Base-by-base conservation (phyloP, 2,113 vertebrate genomes). In the Ailuropoda melanoleuca region DNA sequence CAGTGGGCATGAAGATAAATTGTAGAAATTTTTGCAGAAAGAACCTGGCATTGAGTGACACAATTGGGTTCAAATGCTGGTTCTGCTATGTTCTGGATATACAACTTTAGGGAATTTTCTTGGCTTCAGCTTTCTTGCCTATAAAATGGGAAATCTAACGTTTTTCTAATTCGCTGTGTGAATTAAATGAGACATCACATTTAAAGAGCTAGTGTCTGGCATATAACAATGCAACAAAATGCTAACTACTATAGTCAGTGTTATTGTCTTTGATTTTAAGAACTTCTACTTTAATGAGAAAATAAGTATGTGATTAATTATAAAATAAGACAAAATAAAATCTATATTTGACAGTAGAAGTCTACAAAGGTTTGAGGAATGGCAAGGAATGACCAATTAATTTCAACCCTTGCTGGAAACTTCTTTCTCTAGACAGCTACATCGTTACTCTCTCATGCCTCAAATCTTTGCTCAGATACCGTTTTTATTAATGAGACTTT, bases 231-330 rank as follows among this genome's bases (percentile, higher is more conserved):
- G 7, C 3, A 37, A 26, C 17, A 15, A 84, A 70, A 55, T 66
- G 31, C 48, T 64, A 66, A 48, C 56, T 53, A 48, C 19, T 56
- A 13, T 11, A 34, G 46, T 46, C 34, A 48, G 12, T 19, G 14
- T 19, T 48, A 86, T 7, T 39, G 29, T 23, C 34, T 66, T 43
- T 62, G 9, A 26, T 90, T 93, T 86, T 72, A 55, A 64, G 58
- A 80, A 68, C 50, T 66, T 97, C n/a, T 48, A 75, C 64, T 72
- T 93, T 77, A 77, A 93, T 74, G 34, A 91, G 12, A 21, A 84
- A 84, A 66, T 23, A 48, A 48, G 23, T 46, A 87, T 17, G 26
- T 13, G 46, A 78, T 64, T 46, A 70, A 50, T 43, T 58, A 64
- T 72, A 70, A 94, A 92, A 86, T 8, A 95, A 83, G 48, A 66